A percentile compares a stretch with the other conserved stretches of the same genome.
These are phyloP conservation scores for Tenualosa thibaudeaui DNA, from an alignment of 2,797 vertebrate genomes.

Conservation along the genomic window DNA sequence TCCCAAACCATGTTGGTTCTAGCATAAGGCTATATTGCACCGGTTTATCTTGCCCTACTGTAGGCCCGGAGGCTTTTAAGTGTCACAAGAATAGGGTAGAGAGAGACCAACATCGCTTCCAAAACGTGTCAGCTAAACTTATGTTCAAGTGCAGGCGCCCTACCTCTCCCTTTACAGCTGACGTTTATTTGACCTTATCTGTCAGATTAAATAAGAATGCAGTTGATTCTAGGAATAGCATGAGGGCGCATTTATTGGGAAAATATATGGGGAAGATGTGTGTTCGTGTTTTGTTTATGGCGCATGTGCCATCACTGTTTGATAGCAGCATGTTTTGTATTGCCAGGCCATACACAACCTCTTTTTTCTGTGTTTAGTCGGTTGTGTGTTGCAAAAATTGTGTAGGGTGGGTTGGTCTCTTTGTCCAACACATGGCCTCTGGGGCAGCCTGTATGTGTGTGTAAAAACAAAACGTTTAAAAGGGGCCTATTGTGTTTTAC, in stretches of 20 bases:
- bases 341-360: not conserved
- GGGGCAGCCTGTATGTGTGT: not conserved
- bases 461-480: slow-evolving; percentile 22
- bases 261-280: not conserved
- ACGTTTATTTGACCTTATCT: slow-evolving; percentile 10
- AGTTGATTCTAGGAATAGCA: not conserved
- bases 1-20: not conserved
- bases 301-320: not conserved
- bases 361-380: not conserved
- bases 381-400: slow-evolving; percentile 5
- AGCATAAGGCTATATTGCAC: not conserved
- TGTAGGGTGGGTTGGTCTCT: not conserved
- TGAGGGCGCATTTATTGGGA: not conserved
- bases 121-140: not conserved
- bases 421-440: not conserved
- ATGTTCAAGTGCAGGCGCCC: not conserved
- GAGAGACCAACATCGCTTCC: not conserved
- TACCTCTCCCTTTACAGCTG: not conserved
- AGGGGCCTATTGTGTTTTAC: slow-evolving; percentile 34
- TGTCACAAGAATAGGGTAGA: not conserved
- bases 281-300: not conserved
- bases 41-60: not conserved
- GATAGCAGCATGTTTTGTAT: not conserved
- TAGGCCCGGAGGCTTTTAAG: not conserved
- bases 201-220: slow-evolving; percentile 11